Conservation (phyloP, 1,140 invertebrate genomes). For the Penaeus vannamei region DNA sequence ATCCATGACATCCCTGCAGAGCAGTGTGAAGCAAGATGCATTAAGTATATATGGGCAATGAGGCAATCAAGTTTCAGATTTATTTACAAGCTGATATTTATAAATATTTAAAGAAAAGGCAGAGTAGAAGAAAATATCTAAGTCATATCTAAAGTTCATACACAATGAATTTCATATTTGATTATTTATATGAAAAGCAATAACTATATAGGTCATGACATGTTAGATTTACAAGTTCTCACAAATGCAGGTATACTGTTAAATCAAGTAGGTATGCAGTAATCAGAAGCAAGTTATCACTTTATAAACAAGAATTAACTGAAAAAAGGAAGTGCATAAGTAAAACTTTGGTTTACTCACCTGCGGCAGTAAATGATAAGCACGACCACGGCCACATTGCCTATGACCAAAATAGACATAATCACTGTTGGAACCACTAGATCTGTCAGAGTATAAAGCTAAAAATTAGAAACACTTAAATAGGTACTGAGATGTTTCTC, state of each 20-base stretch:
- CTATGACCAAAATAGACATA: conserved; percentile 69
- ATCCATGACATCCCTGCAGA: conserved; percentile 42
- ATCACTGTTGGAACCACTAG: conserved; percentile 68
- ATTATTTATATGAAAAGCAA: conserved; percentile 10
- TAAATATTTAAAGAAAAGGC: too few species aligned
- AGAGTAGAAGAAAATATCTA: too few species aligned
- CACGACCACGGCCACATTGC: conserved; percentile 69
- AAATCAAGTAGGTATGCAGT: not conserved
- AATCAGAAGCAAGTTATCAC: not conserved
- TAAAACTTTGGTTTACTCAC: not conserved
- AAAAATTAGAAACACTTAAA: too few species aligned
- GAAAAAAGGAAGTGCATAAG: too few species aligned
- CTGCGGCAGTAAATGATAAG: conserved; percentile 68
- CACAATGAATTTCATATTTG: not conserved
- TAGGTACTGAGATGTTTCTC: too few species aligned
- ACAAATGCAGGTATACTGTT: not conserved
- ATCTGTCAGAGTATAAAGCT: conserved; percentile 20
- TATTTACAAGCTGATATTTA: too few species aligned
- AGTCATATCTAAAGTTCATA: not conserved
- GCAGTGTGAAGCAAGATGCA: not conserved
- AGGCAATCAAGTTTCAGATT: too few species aligned
- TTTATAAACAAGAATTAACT: not conserved
- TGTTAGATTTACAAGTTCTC: not conserved
- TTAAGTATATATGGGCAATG: not conserved
- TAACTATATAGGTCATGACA: not conserved